These are phyloP conservation scores for Epizoanthus fatuus DNA, from an alignment of 92 coral and sea anemone genomes.

Conservation along the genomic window DNA sequence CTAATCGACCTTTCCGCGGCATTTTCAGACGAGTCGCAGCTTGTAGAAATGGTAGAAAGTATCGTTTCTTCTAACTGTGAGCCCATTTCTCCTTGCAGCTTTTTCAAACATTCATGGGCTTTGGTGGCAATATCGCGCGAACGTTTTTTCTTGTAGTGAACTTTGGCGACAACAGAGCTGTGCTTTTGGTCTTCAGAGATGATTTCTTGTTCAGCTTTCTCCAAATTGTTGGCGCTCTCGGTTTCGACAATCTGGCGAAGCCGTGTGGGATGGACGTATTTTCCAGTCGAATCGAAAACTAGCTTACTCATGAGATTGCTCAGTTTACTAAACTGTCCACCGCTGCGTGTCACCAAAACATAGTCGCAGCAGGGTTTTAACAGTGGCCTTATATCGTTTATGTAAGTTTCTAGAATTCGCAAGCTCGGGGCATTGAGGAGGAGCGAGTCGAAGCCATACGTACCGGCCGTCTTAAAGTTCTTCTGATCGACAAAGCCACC, in stretches of 20 bases:
- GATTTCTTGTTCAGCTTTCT: slow-evolving; percentile 25
- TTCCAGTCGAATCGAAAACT: slow-evolving; percentile 51
- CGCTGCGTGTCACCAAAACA: slow-evolving; percentile 49
- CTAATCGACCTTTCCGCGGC: not conserved
- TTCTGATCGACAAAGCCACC: slow-evolving; percentile 42
- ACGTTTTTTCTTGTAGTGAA: slow-evolving; percentile 43
- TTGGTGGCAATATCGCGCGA: slow-evolving; percentile 58
- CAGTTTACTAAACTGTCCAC: not conserved
- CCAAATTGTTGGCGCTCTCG: slow-evolving; percentile 22
- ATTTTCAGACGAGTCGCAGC: not conserved
- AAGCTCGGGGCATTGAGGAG: slow-evolving; percentile 51
- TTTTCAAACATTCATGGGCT: slow-evolving; percentile 38
- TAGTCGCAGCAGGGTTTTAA: slow-evolving; percentile 49
- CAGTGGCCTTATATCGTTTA: slow-evolving; percentile 21
- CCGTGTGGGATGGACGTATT: slow-evolving; percentile 58
- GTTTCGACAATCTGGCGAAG: slow-evolving; percentile 62
- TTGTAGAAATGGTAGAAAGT: not conserved
- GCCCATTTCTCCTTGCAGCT: slow-evolving; percentile 37
- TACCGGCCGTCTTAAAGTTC: slow-evolving; percentile 44
- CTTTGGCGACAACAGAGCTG: slow-evolving; percentile 49
- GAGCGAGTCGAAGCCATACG: slow-evolving; percentile 49
- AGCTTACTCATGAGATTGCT: slow-evolving; percentile 35
- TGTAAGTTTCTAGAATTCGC: slow-evolving; percentile 56
- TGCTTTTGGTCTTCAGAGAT: slow-evolving; percentile 59
- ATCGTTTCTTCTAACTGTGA: slow-evolving; percentile 25